Conservation (phyloP, 2,888 invertebrate genomes). For the Hartigia nigra region DNA sequence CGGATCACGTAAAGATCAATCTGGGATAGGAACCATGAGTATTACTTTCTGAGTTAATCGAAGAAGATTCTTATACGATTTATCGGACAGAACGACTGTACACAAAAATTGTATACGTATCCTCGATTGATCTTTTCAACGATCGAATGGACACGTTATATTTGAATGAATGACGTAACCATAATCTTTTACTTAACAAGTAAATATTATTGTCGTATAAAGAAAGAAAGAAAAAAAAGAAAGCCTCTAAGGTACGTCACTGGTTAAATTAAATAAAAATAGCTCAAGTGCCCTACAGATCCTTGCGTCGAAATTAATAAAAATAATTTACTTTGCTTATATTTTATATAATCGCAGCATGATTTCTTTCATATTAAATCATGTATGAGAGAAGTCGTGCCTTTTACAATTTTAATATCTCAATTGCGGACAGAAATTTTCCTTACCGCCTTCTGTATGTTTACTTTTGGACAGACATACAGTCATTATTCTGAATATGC, state of each 20-base stretch:
- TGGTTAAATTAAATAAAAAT: background rate
- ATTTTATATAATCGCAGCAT: background rate
- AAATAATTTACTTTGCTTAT: background rate
- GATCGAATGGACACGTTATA: background rate
- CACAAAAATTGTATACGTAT: background rate
- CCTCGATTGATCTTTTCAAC: background rate
- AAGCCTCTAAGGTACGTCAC: background rate
- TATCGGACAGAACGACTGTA: background rate
- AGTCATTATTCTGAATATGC: background rate
- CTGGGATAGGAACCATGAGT: background rate
- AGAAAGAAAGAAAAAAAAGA: constrained; percentile 10
- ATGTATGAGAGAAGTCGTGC: background rate
- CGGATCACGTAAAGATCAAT: background rate
- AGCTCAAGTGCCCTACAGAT: no score
- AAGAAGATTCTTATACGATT: background rate
- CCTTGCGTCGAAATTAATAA: background rate
- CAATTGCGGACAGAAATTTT: background rate
- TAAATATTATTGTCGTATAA: constrained; percentile 21
- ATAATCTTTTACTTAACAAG: background rate
- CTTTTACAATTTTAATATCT: background rate
- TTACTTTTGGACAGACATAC: background rate
- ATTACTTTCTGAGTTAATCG: background rate
- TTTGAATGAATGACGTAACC: background rate
- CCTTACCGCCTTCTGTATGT: background rate
- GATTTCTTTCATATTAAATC: background rate